Base-by-base conservation (phyloP, 2,797 vertebrate genomes). In the Vespertilio murinus region DNA sequence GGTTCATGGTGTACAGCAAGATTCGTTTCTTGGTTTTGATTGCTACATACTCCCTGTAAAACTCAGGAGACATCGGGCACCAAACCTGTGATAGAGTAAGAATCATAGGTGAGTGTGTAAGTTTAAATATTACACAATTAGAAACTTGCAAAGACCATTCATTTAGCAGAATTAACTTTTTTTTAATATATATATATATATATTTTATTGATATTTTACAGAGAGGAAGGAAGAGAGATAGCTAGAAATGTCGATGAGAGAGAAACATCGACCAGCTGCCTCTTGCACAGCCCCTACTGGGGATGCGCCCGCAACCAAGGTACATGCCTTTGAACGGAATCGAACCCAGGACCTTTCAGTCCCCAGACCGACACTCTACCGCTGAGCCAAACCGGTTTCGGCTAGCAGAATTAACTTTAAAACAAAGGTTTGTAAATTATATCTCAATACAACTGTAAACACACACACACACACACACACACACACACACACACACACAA, bases 31-130 rank as follows among this genome's bases (percentile, higher is more conserved):
- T 99, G 0, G 99, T 99, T 98, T 99, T 99, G 91, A 99, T 99
- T 82, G 99, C 99, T 90, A 99, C 99, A 0, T 99, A 99, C 94
- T 99, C 99, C 95, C 99, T 98, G 96, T 99, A 99, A 97, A 99
- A 99, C 98, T 99, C 99, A 16, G 99, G 99, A 71, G 99, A 99
- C 99, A 99, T 99, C 0, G 99, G 99, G 95, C 99, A 99, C 99
- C 99, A 99, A 80, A 99, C 99, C 99, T 99, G 96, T 56, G 79
- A 93, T 65, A 16, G 38, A 30, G 35, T 18, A 86, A 74, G 69
- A 95, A 92, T 16, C 16, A 38, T 25, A 54, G 42, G 33, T 94
- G 59, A 94, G 52, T 67, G 30, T 83, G 12, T 52, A 92, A 83
- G 71, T 52, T 89, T 23, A 95, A 87, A 25, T 3, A 64, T n/a